Conservation (phyloP, 2,797 vertebrate genomes). For the Cirrhinus molitorella region DNA sequence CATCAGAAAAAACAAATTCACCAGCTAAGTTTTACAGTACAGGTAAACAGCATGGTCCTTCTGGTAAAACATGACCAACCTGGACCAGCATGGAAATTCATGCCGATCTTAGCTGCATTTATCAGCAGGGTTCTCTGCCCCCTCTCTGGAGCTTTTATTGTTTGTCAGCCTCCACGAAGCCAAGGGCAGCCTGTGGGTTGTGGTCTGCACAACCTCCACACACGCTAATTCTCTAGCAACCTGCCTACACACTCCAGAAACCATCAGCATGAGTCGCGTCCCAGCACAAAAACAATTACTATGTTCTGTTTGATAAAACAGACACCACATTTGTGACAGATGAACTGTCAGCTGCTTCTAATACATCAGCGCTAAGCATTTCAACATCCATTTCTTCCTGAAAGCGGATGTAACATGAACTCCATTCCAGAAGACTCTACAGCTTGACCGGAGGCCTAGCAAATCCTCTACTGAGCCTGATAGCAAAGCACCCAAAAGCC, state of each 20-base stretch:
- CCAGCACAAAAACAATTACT: slow-evolving; percentile 4
- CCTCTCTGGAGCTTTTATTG: slow-evolving; percentile 44
- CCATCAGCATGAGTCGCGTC: neutral
- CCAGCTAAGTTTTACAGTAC: neutral
- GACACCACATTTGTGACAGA: neutral
- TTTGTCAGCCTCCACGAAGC: slow-evolving; percentile 50
- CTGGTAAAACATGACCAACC: neutral
- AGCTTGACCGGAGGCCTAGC: slow-evolving; percentile 14
- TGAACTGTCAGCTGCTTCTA: neutral
- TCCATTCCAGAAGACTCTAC: slow-evolving; percentile 27
- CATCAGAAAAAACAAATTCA: neutral
- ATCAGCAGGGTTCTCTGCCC: slow-evolving; percentile 28
- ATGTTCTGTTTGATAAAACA: neutral
- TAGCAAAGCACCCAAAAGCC: slow-evolving; percentile 49
- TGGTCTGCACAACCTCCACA: slow-evolving; percentile 33
- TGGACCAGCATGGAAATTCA: slow-evolving; percentile 24
- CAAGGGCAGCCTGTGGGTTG: slow-evolving; percentile 38
- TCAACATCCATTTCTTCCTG: slow-evolving; percentile 17
- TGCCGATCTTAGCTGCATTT: slow-evolving; percentile 33
- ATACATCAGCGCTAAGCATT: slow-evolving; percentile 17
- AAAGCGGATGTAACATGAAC: slow-evolving; percentile 50
- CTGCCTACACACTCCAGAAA: slow-evolving; percentile 25
- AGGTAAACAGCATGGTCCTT: neutral
- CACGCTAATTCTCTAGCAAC: slow-evolving; percentile 27
- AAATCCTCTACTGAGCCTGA: slow-evolving; percentile 38